Evolutionary conservation across 2,113 vertebrate species (phyloP), one percentile per base, ranked within the genome.

Genomic region (Siphamia tubifer): DNA sequence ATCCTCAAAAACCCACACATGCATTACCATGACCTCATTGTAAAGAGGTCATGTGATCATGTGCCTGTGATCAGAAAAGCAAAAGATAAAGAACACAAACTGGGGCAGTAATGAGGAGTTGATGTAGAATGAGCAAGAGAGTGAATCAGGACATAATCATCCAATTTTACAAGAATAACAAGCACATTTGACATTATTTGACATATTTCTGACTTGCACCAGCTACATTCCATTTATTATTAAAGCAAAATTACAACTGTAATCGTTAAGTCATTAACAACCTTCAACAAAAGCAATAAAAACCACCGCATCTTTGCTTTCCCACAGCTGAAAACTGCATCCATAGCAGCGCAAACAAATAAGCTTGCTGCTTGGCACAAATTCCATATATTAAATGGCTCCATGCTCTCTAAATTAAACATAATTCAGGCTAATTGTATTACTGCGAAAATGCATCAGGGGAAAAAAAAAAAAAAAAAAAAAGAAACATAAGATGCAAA

Each of bases 331-430:
- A 35, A 9, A 60, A 31, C 13, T 43, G 52, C 25, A 35, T 34
- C 70, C 71, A 74, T 60, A 16, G 69, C 66, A 68, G 62, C 53
- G 7, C 20, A 60, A 78, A 78, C 8, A 68, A 48, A 51, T 64
- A 54, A 30, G 12, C 30, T 36, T 53, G 52, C 27, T 36, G 56
- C 21, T 68, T 19, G 25, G 36, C 30, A 70, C 13, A 51, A 27
- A 42, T 45, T 34, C 42, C 2, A 51, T 44, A 16, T 61, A 72
- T 66, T 11, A 69, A 72, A 63, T 42, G 21, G 19, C 53, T 54
- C 40, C 30, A 28, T 21, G 4, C 24, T 34, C 16, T 51, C 25
- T 35, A 60, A 61, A 76, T 74, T 1, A 30, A 74, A 62, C 27
- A 36, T 7, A 15, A 66, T 25, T 25, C 6, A 15, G 20, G 17